These are phyloP conservation scores for Nebria brevicollis DNA, from an alignment of 2,888 invertebrate genomes.

Conservation along the genomic window DNA sequence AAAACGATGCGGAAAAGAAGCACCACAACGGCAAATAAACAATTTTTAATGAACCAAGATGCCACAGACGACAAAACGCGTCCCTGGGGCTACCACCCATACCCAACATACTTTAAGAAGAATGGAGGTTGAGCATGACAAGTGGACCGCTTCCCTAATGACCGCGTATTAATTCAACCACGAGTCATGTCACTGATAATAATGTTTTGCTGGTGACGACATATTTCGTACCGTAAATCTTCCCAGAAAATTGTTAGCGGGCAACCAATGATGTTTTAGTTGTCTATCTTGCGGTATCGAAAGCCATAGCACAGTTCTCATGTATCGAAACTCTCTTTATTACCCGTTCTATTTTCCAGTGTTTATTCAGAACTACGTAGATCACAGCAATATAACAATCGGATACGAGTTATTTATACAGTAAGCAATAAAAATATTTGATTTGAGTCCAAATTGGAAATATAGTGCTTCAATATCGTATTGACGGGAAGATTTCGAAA, in stretches of 20 bases:
- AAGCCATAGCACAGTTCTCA: not conserved
- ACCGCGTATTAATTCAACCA: constrained; percentile 35
- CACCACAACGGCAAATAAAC: constrained; percentile 9
- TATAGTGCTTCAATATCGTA: constrained; percentile 4
- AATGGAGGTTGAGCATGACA: constrained; percentile 7
- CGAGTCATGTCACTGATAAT: constrained; percentile 34
- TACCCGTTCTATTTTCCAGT: not conserved
- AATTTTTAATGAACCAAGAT: constrained; percentile 16
- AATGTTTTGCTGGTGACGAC: constrained; percentile 41
- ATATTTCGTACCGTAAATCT: constrained; percentile 39
- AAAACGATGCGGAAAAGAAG: not conserved
- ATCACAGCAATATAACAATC: constrained; percentile 21
- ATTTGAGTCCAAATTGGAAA: not conserved
- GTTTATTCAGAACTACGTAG: not conserved
- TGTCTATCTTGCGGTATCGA: constrained; percentile 10
- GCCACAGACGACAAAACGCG: not conserved
- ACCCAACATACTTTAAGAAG: not conserved
- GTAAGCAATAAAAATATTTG: constrained; percentile 26
- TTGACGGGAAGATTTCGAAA: not conserved
- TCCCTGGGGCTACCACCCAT: not conserved
- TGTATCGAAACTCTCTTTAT: not conserved
- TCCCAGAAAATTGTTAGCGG: constrained; percentile 22
- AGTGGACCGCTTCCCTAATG: constrained; percentile 33
- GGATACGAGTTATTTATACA: constrained; percentile 27
- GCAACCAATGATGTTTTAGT: constrained; percentile 5